Conservation (phyloP, 37 sponge, comb jelly and placozoan species). For the Trichoplax adhaerens region DNA sequence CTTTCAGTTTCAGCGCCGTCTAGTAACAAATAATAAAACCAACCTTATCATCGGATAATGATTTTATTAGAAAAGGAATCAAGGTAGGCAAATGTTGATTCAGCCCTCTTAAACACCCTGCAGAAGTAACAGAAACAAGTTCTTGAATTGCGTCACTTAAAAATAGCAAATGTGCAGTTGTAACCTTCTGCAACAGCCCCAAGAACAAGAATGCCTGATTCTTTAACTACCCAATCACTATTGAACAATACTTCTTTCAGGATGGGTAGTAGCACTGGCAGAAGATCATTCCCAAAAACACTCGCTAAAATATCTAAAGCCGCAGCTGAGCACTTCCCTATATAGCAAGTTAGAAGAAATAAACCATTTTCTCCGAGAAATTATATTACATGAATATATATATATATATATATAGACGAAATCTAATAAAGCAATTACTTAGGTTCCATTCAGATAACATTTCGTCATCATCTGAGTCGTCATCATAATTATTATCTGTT, state of each 20-base stretch:
- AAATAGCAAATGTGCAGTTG: background rate
- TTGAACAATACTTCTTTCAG: conserved; percentile 59
- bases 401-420: too few relatives aligned
- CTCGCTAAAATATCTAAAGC: conserved; percentile 88
- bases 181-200: conserved; percentile 95
- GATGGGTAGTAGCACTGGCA: conserved; percentile 67
- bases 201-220: conserved; percentile 88
- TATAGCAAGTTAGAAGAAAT: background rate
- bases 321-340: conserved; percentile 83
- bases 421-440: conserved; percentile 33
- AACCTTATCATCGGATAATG: conserved; percentile 51
- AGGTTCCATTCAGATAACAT: conserved; percentile 88
- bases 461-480: conserved; percentile 48
- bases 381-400: background rate
- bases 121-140: background rate
- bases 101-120: conserved; percentile 83
- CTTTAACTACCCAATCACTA: conserved; percentile 61
- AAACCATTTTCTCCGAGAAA: conserved; percentile 3
- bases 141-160: background rate
- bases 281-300: conserved; percentile 77
- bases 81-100: conserved; percentile 71
- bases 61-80: conserved; percentile 63
- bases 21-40: background rate
- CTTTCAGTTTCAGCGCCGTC: background rate
- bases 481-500: conserved; percentile 69